A percentile compares a stretch with the other conserved stretches of the same genome.
Evolutionary conservation across 2,888 invertebrate genomes (phyloP).

Genomic region (Lissocephala sabroskyi): DNA sequence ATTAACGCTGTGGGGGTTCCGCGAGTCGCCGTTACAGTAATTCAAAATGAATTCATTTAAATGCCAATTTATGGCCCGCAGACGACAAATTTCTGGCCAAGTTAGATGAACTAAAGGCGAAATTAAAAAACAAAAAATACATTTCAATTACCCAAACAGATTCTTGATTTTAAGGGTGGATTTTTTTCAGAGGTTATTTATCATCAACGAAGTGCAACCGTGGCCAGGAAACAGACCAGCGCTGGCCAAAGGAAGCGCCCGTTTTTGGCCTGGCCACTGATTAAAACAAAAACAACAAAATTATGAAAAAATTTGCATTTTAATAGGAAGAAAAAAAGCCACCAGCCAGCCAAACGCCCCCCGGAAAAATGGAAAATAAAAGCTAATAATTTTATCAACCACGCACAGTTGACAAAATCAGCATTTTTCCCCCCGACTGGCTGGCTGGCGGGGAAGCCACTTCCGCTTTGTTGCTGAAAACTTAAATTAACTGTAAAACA

Average conservation of each 20-base stretch:
- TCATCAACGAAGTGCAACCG: conserved; percentile 65
- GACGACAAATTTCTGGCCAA: too few relatives aligned
- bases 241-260: conserved; percentile 8
- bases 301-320: conserved; percentile 69
- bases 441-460: conserved; percentile 11
- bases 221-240: conserved; percentile 37
- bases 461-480: conserved; percentile 46
- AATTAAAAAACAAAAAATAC: too few relatives aligned
- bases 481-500: conserved; percentile 69
- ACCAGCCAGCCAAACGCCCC: conserved; percentile 1
- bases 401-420: conserved; percentile 70
- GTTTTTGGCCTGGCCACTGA: conserved; percentile 45
- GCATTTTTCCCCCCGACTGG: conserved; percentile 43
- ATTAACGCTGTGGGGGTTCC: conserved; percentile 66
- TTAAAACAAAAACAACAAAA: conserved; percentile 69
- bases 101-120: too few relatives aligned
- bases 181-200: conserved; percentile 46
- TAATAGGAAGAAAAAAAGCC: conserved; percentile 51
- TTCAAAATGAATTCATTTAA: conserved; percentile 71
- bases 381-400: conserved; percentile 70
- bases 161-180: conserved; percentile 26
- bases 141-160: too few relatives aligned
- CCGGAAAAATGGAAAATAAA: conserved; percentile 33
- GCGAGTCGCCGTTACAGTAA: conserved; percentile 38
- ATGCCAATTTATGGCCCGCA: conserved; percentile 70